Percentiles rank a stretch among this genome's conserved stretches.
These are phyloP conservation scores for Phyllotis vaccarum DNA, from an alignment of 2,797 vertebrate genomes.

Conservation along the genomic window DNA sequence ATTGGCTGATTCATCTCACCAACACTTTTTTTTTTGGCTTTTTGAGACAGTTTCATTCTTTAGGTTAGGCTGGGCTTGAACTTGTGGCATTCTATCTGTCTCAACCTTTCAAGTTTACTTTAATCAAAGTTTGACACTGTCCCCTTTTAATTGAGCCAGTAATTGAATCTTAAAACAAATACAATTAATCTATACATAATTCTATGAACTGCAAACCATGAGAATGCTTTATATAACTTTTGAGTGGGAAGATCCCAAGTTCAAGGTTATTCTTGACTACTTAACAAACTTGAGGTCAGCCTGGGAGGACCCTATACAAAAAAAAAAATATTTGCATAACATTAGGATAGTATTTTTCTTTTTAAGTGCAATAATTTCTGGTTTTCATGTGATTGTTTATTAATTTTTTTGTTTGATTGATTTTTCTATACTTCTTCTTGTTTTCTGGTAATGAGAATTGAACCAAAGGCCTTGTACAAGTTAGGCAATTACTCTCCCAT, in stretches of 20 bases:
- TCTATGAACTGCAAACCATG: not conserved
- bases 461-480: not conserved
- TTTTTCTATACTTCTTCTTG: not conserved
- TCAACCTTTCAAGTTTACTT: not conserved
- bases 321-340: not conserved
- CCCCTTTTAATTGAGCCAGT: not conserved
- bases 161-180: not conserved
- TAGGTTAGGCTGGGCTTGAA: not conserved
- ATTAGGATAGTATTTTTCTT: constrained; percentile 17
- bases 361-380: not conserved
- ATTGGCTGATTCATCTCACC: not conserved
- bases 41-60: not conserved
- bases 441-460: not conserved
- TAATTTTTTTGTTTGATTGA: not conserved
- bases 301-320: not conserved
- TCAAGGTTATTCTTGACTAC: not conserved
- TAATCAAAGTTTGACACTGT: not conserved
- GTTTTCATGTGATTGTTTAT: not conserved
- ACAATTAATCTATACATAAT: not conserved
- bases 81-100: not conserved
- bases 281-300: not conserved
- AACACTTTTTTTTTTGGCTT: not conserved
- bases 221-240: constrained; percentile 1
- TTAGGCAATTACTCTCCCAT: not conserved
- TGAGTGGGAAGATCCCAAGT: not conserved